Evolutionary conservation across 2,797 vertebrate genomes (phyloP), one percentile per base, ranked within the genome.

Genomic region (Botia almorhae): DNA sequence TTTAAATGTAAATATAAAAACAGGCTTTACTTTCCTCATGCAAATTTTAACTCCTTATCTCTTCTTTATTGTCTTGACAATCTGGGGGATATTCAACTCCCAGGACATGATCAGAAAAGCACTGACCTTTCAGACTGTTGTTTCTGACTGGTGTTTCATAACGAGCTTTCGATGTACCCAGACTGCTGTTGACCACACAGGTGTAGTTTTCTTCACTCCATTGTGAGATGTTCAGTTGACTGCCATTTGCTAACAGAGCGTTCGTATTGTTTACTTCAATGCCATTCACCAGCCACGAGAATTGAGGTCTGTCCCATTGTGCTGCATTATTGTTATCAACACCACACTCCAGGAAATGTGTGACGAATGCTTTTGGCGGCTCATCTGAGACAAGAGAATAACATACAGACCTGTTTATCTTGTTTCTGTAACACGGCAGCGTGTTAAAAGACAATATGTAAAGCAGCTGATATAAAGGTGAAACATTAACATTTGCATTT

Each of bases 261-360:
- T 43, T 78, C 39, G 69, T 3, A 67, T 76, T 82, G 43, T 61
- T 69, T 50, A 84, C 11, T 0, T 4, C 0, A 3, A 48, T 8
- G 0, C 85, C 87, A 43, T 87, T 81, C 39, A 84, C 74, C 16
- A 72, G 16, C 87, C 88, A 89, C 46, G 46, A 17, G 50, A 80
- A 82, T 13, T 5, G 51, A 12, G 86, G 79, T 0, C 0, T 50
- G 43, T 88, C 88, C 88, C 86, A 89, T 12, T 53, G 78, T 0
- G 69, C 7, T 2, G 29, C 19, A 2, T 21, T 1, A 0, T 1
- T 13, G 1, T 1, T 16, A 0, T 53, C 4, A 11, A 72, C 7
- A 1, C 21, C 55, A 60, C 88, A 89, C 19, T 56, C 61, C 29
- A 89, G 72, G 14, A 79, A n/a, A 0, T 0, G 56, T 0, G 10